Percentiles rank a stretch among this genome's conserved stretches.
phyloP scores from a whole-genome alignment of 2,797 vertebrate species.

The Loris lydekkerianus region DNA sequence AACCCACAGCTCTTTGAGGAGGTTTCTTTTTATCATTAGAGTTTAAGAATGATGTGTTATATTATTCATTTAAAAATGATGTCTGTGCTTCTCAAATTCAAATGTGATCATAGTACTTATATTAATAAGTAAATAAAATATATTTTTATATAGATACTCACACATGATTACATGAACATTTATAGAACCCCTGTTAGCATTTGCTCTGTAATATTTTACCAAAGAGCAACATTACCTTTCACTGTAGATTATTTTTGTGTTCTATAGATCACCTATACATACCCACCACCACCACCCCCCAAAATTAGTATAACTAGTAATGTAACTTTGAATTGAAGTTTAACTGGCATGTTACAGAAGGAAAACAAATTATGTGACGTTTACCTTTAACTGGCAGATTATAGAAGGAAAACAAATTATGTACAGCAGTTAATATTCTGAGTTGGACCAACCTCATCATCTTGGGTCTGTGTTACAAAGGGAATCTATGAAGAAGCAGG shows the following conservation, averaged over 20 bases:
- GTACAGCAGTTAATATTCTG: neutral
- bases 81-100: conserved; percentile 8
- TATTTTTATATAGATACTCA: neutral
- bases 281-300: neutral
- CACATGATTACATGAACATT: neutral
- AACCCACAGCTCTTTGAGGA: neutral
- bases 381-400: neutral
- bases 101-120: neutral
- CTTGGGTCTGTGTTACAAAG: neutral
- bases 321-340: neutral
- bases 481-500: neutral
- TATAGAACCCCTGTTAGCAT: neutral
- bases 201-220: neutral
- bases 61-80: neutral
- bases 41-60: neutral
- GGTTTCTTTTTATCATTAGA: neutral
- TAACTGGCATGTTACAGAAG: neutral
- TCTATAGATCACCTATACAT: neutral
- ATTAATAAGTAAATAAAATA: neutral
- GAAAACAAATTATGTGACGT: neutral
- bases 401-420: neutral
- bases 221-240: neutral
- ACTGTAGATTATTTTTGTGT: neutral
- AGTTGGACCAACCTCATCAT: neutral
- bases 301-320: neutral